These are phyloP conservation scores for Onychostoma macrolepis DNA, from an alignment of 2,113 vertebrate species.

Conservation along the genomic window DNA sequence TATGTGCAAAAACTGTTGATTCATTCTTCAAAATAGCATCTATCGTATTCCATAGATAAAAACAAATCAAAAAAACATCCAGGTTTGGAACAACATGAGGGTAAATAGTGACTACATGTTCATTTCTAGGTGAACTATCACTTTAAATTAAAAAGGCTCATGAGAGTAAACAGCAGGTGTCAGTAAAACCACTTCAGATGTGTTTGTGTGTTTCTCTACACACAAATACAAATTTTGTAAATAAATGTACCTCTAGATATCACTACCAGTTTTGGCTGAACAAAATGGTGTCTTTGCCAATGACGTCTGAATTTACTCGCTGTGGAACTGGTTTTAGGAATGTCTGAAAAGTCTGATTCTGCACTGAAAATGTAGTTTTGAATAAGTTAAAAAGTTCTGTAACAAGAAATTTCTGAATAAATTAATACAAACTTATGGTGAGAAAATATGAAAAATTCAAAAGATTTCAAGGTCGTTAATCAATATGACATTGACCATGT, in stretches of 20 bases:
- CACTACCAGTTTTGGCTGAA: constrained; percentile 12
- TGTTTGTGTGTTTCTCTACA: neutral
- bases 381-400: neutral
- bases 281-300: neutral
- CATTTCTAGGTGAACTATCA: neutral
- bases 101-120: neutral
- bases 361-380: neutral
- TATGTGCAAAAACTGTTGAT: neutral
- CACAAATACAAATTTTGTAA: constrained; percentile 25
- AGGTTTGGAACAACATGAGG: neutral
- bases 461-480: neutral
- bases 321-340: neutral
- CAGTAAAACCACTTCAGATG: constrained; percentile 48
- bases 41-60: neutral
- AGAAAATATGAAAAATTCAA: neutral
- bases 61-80: neutral
- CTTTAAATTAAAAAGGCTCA: neutral
- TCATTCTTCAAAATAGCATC: too few species aligned
- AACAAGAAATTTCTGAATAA: neutral
- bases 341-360: neutral
- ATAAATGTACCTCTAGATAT: constrained; percentile 1
- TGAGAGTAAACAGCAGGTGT: constrained; percentile 53
- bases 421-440: too few species aligned
- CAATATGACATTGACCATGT: neutral
- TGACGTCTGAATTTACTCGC: neutral